Percentiles rank a stretch among this genome's conserved stretches.
Conservation (phyloP, 2,797 vertebrate genomes). For the Halcyon chelicuti region DNA sequence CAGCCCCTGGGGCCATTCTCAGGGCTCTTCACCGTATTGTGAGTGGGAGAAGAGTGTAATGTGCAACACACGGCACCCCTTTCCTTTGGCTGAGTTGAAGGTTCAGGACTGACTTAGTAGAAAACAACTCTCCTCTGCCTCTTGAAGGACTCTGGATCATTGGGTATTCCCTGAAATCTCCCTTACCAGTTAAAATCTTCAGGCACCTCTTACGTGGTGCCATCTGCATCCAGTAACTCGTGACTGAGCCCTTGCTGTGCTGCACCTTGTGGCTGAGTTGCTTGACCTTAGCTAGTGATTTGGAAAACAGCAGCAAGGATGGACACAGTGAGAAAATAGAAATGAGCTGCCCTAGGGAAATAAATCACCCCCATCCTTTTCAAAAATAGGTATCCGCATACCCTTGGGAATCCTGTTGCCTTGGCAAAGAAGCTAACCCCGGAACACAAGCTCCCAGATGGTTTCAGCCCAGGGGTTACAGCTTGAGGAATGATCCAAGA, state of each 20-base stretch:
- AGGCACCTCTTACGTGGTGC: not conserved
- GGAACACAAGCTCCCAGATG: constrained; percentile 13
- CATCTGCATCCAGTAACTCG: constrained; percentile 30
- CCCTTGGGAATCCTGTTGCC: constrained; percentile 36
- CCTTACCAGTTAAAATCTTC: not conserved
- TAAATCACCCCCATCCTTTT: constrained; percentile 9
- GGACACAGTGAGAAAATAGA: constrained; percentile 10
- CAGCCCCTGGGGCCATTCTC: rapidly evolving
- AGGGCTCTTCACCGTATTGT: not conserved
- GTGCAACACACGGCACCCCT: not conserved
- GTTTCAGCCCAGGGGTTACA: constrained; percentile 16
- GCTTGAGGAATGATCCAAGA: not conserved
- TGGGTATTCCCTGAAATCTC: constrained; percentile 33
- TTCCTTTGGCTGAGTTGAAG: rapidly evolving
- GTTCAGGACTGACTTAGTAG: not conserved
- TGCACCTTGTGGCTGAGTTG: not conserved
- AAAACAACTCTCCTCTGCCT: not conserved
- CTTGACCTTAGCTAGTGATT: constrained; percentile 26
- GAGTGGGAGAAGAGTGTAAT: not conserved
- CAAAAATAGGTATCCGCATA: constrained; percentile 12
- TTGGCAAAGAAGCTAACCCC: not conserved
- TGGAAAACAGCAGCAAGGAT: constrained; percentile 4
- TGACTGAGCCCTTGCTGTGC: constrained; percentile 53
- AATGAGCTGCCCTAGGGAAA: constrained; percentile 7
- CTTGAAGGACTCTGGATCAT: constrained; percentile 18